These are phyloP conservation scores for Scopus umbretta DNA, from an alignment of 2,113 vertebrate genomes.

Conservation along the genomic window DNA sequence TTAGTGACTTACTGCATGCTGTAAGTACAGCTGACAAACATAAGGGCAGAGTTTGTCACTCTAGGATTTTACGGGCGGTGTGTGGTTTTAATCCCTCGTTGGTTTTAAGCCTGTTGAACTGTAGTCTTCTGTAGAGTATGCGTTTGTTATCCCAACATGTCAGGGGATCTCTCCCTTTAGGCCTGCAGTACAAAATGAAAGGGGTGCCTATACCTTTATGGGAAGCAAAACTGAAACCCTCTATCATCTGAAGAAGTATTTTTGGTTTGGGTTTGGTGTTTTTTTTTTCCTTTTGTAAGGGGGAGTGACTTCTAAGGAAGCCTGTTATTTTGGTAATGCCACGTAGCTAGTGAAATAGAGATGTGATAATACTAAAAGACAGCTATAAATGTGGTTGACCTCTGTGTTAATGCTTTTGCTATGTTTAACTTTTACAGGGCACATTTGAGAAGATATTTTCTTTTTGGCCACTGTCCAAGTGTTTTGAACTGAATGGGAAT, in stretches of 20 bases:
- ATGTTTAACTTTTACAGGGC: slow-evolving; percentile 70
- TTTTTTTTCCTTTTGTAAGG: neutral
- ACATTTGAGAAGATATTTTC: slow-evolving; percentile 94
- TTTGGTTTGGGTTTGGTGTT: neutral
- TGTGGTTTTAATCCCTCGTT: neutral
- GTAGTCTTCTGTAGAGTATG: neutral
- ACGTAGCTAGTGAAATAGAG: neutral
- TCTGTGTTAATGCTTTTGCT: neutral
- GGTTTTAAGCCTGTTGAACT: neutral
- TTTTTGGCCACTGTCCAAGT: slow-evolving; percentile 90
- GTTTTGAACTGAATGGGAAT: slow-evolving; percentile 91
- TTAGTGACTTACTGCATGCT: neutral
- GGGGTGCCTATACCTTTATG: accelerated
- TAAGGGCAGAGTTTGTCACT: neutral
- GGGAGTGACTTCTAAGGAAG: neutral
- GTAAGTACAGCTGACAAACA: neutral
- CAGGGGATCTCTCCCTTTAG: neutral
- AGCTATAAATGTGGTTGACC: neutral
- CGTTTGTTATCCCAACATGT: neutral
- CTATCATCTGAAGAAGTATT: neutral
- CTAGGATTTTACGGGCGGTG: neutral
- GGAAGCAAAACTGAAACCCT: neutral
- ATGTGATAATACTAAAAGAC: neutral
- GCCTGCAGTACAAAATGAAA: neutral
- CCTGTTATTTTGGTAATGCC: neutral